Evolutionary conservation across 2,888 invertebrate genomes (phyloP), one percentile per base, ranked within the genome.

Genomic region (Tanytarsus gracilentus): DNA sequence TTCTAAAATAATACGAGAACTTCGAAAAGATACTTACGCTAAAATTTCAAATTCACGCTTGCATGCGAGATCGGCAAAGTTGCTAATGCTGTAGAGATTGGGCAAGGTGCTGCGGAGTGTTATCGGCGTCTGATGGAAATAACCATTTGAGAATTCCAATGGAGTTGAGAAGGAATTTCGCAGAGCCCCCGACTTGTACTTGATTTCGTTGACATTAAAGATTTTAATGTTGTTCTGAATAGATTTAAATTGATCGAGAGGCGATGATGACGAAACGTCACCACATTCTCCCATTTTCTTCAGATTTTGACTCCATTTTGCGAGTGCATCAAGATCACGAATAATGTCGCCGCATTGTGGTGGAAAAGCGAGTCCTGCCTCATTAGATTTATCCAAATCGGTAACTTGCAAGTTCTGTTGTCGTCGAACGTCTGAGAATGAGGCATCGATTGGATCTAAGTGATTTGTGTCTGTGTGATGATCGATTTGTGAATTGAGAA

Each of bases 361-460:
- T 18, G 53, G 48, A 4, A n/a, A 18, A 36, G 6, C 16, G 1
- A 52, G 27, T 6, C 40, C 61, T 9, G 23, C 61, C 62, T 65
- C 66, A 61, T 52, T 63, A 16, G 67, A 66, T 23, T 64, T 65
- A 62, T 67, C 67, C 33, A 67, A 64, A 63, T 67, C 67, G 5
- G 67, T 67, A 6, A 67, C 62, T 50, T 49, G 49, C 14, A 48
- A 2, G 14, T 48, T 21, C 9, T 55, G 8, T 44, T 23, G 44
- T 21, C 50, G 33, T 3, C 50, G 25, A 26, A n/a, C 8, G 6
- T 48, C 48, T n/a, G 40, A n/a, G n/a, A 58, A 44, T 7, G 48
- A 44, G 3, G 23, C 26, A 5, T 60, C 60, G 23, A 59, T 59
- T 8, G 48, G 6, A 5, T 50, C 16, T 16, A 50, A 2, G 2